Conservation (phyloP, 2,797 vertebrate species). For the Threskiornis aethiopicus region DNA sequence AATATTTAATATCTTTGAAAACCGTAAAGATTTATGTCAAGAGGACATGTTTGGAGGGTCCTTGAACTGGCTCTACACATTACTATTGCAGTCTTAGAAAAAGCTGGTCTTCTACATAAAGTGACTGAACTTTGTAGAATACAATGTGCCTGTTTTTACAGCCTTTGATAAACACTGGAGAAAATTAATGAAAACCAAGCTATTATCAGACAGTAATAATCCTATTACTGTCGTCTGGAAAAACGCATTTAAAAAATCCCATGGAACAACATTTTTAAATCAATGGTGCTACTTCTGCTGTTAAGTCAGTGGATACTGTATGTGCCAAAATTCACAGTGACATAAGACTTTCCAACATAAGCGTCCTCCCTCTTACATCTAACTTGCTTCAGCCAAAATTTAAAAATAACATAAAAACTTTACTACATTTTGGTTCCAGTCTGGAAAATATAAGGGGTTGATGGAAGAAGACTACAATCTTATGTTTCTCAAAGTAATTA, state of each 20-base stretch:
- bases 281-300: conserved; percentile 38
- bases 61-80: background rate
- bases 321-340: conserved; percentile 70
- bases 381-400: conserved; percentile 56
- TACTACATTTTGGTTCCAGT: conserved; percentile 54
- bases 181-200: conserved; percentile 33
- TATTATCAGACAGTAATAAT: conserved; percentile 40
- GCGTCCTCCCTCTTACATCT: conserved; percentile 63
- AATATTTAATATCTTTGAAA: background rate
- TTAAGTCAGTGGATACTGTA: conserved; percentile 29
- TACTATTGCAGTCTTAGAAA: background rate
- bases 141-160: background rate
- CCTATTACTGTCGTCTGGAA: conserved; percentile 47
- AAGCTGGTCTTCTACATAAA: background rate
- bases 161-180: background rate
- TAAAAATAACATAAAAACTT: conserved; percentile 65
- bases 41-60: background rate
- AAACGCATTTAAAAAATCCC: background rate
- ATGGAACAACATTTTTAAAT: conserved; percentile 51
- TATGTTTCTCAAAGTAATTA: conserved; percentile 3
- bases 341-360: conserved; percentile 72
- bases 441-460: conserved; percentile 39
- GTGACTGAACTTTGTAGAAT: conserved; percentile 1
- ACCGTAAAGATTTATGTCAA: background rate
- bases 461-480: conserved; percentile 29